Evolutionary conservation across 2,113 vertebrate genomes (phyloP).

Genomic region (Bucco capensis): DNA sequence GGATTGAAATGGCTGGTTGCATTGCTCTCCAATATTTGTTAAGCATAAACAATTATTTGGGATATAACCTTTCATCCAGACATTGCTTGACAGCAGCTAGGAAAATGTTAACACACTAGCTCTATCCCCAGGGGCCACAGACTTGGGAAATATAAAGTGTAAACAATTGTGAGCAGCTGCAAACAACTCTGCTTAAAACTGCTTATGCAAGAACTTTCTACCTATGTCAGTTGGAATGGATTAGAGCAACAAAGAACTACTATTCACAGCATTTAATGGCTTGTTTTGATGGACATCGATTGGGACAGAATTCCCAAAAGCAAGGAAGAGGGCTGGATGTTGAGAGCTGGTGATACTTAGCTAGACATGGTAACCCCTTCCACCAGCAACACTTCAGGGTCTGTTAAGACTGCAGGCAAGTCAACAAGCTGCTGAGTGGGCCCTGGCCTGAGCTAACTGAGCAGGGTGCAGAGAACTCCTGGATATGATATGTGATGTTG

Average conservation of each 20-base stretch:
- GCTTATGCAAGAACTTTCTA: neutral
- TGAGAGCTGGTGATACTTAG: neutral
- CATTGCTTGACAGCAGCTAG: neutral
- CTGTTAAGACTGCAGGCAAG: neutral
- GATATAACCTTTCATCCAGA: constrained; percentile 24
- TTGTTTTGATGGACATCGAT: neutral
- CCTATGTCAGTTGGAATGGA: neutral
- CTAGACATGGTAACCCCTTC: neutral
- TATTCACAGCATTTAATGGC: neutral
- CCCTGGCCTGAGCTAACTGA: neutral
- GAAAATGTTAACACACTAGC: neutral
- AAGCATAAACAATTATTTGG: neutral
- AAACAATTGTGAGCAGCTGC: neutral
- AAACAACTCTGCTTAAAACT: neutral
- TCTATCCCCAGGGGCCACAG: neutral
- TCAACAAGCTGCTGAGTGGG: too few relatives aligned
- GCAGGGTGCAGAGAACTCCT: too few relatives aligned
- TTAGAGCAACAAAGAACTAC: neutral
- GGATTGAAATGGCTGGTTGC: neutral
- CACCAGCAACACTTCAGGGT: neutral
- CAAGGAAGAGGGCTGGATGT: neutral
- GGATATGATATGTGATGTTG: neutral
- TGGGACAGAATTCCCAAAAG: neutral
- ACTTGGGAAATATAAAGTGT: neutral
- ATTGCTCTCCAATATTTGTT: neutral